Conservation (phyloP, 2,113 vertebrate genomes). For the Mobula birostris region DNA sequence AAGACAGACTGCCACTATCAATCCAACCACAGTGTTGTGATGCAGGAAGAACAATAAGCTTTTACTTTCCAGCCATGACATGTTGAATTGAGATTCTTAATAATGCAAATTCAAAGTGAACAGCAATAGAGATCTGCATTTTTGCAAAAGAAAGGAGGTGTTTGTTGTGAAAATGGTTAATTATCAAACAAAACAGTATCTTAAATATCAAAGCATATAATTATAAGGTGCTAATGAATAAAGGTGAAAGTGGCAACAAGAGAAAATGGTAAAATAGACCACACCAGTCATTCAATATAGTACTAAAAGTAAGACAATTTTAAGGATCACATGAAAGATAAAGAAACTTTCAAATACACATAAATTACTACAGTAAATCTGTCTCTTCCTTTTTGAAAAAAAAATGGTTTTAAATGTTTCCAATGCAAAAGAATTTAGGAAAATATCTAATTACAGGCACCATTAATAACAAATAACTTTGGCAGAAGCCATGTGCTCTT, state of each 20-base stretch:
- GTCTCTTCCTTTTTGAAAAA: not conserved
- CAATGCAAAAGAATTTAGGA: not conserved
- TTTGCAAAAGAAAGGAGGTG: conserved; percentile 21
- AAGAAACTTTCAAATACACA: not conserved
- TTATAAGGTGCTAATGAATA: conserved; percentile 15
- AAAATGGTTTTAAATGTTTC: too few species aligned
- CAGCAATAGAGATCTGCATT: conserved; percentile 21
- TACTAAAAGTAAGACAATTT: not conserved
- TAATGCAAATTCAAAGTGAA: conserved; percentile 25
- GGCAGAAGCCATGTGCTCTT: conserved; percentile 37
- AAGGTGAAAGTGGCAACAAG: not conserved
- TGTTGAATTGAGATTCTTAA: conserved; percentile 22
- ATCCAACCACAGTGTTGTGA: conserved; percentile 13
- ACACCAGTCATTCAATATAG: not conserved
- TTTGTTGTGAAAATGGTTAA: conserved; percentile 24
- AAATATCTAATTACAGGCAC: conserved; percentile 40
- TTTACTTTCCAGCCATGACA: conserved; percentile 30
- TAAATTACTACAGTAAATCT: not conserved
- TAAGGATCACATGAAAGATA: not conserved
- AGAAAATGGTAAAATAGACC: not conserved
- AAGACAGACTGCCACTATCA: conserved; percentile 18
- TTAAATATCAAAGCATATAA: conserved; percentile 15
- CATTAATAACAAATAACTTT: conserved; percentile 45
- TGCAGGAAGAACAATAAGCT: conserved; percentile 25
- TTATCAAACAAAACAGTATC: conserved; percentile 19